Evolutionary conservation across 2,797 vertebrate species (phyloP).

Genomic region (Labeo calbasu): DNA sequence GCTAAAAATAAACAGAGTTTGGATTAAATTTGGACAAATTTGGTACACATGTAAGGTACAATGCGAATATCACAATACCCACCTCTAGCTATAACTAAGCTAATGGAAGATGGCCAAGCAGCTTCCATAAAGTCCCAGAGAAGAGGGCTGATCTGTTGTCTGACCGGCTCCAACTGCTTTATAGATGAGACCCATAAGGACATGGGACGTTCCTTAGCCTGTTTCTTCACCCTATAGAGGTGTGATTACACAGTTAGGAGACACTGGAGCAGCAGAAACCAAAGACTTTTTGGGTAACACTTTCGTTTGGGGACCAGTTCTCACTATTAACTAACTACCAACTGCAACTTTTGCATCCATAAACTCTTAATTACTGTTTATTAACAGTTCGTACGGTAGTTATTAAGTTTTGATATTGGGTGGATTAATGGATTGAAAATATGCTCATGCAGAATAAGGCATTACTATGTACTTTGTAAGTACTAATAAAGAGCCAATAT

Average conservation of each 20-base stretch:
- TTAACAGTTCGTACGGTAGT: neutral
- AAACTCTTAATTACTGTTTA: neutral
- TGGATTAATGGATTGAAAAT: neutral
- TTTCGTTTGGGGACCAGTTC: neutral
- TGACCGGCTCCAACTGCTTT: slow-evolving; percentile 86
- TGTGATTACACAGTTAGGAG: slow-evolving; percentile 11
- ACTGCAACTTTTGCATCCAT: neutral
- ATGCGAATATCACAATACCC: slow-evolving; percentile 24
- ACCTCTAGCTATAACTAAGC: slow-evolving; percentile 90
- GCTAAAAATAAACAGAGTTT: slow-evolving; percentile 68
- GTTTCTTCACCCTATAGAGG: slow-evolving; percentile 82
- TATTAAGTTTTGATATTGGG: neutral
- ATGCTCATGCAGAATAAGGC: neutral
- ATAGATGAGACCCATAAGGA: slow-evolving; percentile 90
- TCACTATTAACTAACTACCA: neutral
- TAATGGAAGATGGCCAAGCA: slow-evolving; percentile 90
- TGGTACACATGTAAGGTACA: neutral
- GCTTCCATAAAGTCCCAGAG: slow-evolving; percentile 91
- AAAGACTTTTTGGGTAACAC: neutral
- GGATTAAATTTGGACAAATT: neutral
- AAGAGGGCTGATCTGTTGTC: slow-evolving; percentile 83
- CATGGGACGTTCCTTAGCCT: slow-evolving; percentile 90
- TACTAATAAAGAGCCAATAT: neutral
- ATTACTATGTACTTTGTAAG: neutral
- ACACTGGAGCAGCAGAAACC: neutral